Percentiles rank a stretch among this genome's conserved stretches.
These are phyloP conservation scores for Euclidia mi DNA, from an alignment of 2,888 invertebrate species.

Conservation along the genomic window DNA sequence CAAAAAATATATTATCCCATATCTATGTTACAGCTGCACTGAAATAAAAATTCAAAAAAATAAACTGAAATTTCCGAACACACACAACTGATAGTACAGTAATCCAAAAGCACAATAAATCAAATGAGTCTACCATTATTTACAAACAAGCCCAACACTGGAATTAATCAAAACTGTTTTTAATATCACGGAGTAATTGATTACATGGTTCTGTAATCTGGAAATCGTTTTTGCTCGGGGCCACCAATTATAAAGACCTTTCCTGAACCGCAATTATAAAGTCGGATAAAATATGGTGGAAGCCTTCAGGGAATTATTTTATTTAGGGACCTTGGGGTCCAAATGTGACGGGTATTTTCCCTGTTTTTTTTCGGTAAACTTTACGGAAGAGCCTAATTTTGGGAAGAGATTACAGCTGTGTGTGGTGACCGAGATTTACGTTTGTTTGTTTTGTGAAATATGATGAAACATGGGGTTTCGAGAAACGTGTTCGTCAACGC, in stretches of 20 bases:
- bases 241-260: constrained; percentile 43
- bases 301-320: constrained; percentile 41
- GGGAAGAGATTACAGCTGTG: constrained; percentile 31
- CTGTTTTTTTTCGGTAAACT: constrained; percentile 33
- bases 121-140: too few relatives aligned
- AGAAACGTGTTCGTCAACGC: not conserved
- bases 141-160: not conserved
- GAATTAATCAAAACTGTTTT: constrained; percentile 13
- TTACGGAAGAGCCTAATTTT: constrained; percentile 45
- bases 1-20: too few relatives aligned
- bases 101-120: not conserved
- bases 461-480: not conserved
- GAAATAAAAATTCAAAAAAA: too few relatives aligned
- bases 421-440: constrained; percentile 10
- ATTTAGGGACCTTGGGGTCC: constrained; percentile 31
- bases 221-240: constrained; percentile 37
- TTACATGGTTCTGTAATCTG: constrained; percentile 41
- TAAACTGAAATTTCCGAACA: too few relatives aligned
- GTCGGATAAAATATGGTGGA: constrained; percentile 47
- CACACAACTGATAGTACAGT: not conserved
- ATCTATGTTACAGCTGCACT: too few relatives aligned
- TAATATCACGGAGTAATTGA: constrained; percentile 31
- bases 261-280: constrained; percentile 47
- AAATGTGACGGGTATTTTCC: constrained; percentile 43
- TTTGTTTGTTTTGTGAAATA: constrained; percentile 9